phyloP scores from a whole-genome alignment of 2,113 vertebrate genomes.

The Takifugu bimaculatus region DNA sequence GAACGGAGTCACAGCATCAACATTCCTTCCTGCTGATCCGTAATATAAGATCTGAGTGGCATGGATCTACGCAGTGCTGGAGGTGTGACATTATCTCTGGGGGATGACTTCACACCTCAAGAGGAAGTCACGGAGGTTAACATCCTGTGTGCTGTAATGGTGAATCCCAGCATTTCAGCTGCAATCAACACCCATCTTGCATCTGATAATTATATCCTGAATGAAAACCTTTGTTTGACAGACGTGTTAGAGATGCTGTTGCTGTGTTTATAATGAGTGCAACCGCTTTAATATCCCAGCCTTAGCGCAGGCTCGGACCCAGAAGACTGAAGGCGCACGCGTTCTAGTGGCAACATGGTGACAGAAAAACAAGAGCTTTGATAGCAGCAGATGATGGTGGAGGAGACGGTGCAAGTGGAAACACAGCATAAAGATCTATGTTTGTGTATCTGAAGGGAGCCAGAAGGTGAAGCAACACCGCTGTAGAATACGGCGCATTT shows the following conservation, averaged over 20 bases:
- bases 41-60: slow-evolving; percentile 13
- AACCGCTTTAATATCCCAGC: no score
- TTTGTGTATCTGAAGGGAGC: no score
- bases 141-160: slow-evolving; percentile 18
- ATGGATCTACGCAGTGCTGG: neutral
- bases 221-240: slow-evolving; percentile 1
- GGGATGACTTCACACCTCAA: slow-evolving; percentile 41
- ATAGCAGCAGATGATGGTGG: no score
- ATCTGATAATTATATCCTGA: slow-evolving; percentile 20
- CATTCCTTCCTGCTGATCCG: no score
- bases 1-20: no score
- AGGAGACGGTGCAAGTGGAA: no score
- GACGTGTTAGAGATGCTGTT: neutral
- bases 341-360: no score
- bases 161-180: slow-evolving; percentile 14
- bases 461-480: neutral
- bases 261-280: neutral
- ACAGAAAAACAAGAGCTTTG: no score
- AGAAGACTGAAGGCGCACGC: no score
- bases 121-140: slow-evolving; percentile 26
- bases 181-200: slow-evolving; percentile 5
- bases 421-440: no score
- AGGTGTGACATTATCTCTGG: slow-evolving; percentile 46
- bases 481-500: neutral
- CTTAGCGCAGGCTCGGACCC: no score